Base-by-base conservation (phyloP, 53 echinoderm and acorn worm species). In the Mesocentrotus franciscanus region DNA sequence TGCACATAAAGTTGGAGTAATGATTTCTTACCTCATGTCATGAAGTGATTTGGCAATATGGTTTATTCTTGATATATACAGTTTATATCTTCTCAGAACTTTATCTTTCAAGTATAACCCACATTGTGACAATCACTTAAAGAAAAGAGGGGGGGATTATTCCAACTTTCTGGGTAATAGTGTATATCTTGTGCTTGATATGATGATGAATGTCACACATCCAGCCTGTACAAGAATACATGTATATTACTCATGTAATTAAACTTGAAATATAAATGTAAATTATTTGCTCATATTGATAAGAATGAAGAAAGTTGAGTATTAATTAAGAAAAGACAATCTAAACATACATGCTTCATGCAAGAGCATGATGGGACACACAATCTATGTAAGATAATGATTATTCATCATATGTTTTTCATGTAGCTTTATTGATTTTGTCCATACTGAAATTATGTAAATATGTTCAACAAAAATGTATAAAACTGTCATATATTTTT, bases 361-460 rank as follows among this genome's bases (percentile, higher is more conserved):
- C 2, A 27, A 74, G 32, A 26, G 34, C 17, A 78, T 81, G 81
- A 36, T 33, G 12, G 42, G 36, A 39, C 18, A 42, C 11, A 42
- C 4, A 81, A 11, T 76, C 76, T 32, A 64, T 20, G 20, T 76
- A 12, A 22, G 68, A 68, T 24, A 68, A 24, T 68, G 8, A 9
- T 68, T 24, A 32, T 11, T 76, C 33, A 30, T 9, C 33, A 30
- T 76, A 76, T 36, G 36, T 36, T 20, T 42, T 36, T 4, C 36
- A 18, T 81, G 81, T 42, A 18, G 29, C 8, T 76, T 33, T 12
- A 76, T 33, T 27, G 8, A 4, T 17, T 36, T 20, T 20, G 42
- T 42, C 36, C 81, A 39, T 36, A 81, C 81, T 81, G 81, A 81
- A 81, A 81, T 81, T 16, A 81, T 81, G 81, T 81, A 81, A 39